These are phyloP conservation scores for Pedetes capensis DNA, from an alignment of 2,113 vertebrate species.

Conservation along the genomic window DNA sequence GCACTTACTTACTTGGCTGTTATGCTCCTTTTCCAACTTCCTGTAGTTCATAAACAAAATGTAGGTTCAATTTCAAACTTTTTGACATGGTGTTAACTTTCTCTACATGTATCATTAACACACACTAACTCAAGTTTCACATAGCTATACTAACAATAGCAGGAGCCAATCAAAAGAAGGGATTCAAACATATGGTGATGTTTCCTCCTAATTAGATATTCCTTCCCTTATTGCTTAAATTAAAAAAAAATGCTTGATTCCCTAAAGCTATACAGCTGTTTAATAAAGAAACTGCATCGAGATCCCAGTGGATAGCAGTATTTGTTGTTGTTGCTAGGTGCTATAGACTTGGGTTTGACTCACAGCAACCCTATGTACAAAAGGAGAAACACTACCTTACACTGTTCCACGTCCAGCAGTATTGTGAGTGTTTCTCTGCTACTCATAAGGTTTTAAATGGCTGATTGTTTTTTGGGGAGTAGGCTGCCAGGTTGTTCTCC, in stretches of 20 bases:
- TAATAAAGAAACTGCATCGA: not conserved
- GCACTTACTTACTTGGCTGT: not conserved
- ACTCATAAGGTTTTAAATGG: too few species aligned
- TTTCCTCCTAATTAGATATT: not conserved
- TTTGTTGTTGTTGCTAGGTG: too few species aligned
- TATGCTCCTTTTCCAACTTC: not conserved
- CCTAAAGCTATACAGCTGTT: not conserved
- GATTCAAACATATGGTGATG: not conserved
- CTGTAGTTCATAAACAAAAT: not conserved
- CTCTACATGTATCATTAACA: not conserved
- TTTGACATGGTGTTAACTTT: not conserved
- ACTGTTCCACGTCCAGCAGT: too few species aligned
- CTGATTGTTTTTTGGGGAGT: too few species aligned
- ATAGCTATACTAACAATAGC: not conserved
- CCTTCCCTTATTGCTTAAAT: not conserved
- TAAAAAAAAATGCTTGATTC: conserved; percentile 5
- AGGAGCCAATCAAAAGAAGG: not conserved
- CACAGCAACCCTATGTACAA: too few species aligned
- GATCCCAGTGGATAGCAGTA: not conserved
- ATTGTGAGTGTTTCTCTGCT: too few species aligned
- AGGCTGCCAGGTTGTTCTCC: too few species aligned
- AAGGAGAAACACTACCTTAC: too few species aligned
- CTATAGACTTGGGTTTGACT: too few species aligned
- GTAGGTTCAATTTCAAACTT: not conserved
- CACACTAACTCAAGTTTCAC: not conserved